Percentiles rank a stretch among this genome's conserved stretches.
These are phyloP conservation scores for Chouioia cunea DNA, from an alignment of 2,888 invertebrate species.

Conservation along the genomic window DNA sequence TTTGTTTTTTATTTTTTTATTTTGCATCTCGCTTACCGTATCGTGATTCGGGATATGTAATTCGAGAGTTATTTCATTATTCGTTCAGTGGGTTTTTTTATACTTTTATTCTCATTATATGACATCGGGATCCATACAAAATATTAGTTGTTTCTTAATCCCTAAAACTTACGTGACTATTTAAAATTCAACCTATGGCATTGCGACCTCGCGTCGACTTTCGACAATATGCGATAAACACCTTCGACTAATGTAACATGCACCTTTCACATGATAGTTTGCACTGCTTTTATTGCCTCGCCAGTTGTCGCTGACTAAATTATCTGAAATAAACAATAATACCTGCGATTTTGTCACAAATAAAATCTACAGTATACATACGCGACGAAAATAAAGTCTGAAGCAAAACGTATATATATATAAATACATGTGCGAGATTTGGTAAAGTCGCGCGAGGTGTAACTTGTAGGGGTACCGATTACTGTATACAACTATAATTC, in stretches of 20 bases:
- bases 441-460: constrained; percentile 41
- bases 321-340: constrained; percentile 13
- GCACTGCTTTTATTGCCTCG: constrained; percentile 35
- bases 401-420: constrained; percentile 16
- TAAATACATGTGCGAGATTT: constrained; percentile 5
- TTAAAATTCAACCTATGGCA: constrained; percentile 56
- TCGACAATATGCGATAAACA: constrained; percentile 30
- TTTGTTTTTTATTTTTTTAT: constrained; percentile 13
- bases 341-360: constrained; percentile 5
- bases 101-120: constrained; percentile 55
- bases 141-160: constrained; percentile 64
- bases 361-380: neutral
- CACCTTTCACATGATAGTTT: constrained; percentile 1
- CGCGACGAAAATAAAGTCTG: constrained; percentile 5
- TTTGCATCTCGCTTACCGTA: constrained; percentile 44
- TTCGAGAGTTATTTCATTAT: constrained; percentile 56
- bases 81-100: constrained; percentile 6
- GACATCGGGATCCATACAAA: constrained; percentile 67
- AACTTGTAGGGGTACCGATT: constrained; percentile 56
- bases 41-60: constrained; percentile 60
- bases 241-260: constrained; percentile 13
- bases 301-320: constrained; percentile 29
- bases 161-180: constrained; percentile 55
- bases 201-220: constrained; percentile 44
- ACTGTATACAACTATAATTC: constrained; percentile 58